Evolutionary conservation across 2,113 vertebrate species (phyloP).

Genomic region (Vidua chalybeata): DNA sequence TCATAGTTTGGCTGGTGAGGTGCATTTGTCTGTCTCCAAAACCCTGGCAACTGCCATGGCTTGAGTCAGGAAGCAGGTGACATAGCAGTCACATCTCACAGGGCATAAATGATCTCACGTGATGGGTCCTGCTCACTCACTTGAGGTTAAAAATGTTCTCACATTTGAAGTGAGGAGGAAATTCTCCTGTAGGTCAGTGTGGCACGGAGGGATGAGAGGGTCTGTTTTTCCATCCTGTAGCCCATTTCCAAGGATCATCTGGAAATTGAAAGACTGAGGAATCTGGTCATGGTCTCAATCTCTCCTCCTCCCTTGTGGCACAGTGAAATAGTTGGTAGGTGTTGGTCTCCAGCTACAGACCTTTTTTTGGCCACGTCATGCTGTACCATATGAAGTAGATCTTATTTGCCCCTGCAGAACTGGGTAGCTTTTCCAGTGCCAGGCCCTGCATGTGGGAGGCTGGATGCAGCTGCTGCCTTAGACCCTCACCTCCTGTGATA

Average conservation of each 20-base stretch:
- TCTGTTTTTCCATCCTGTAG: background rate
- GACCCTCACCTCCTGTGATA: background rate
- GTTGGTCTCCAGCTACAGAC: background rate
- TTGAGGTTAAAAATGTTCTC: background rate
- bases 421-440: background rate
- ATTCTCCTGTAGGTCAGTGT: background rate
- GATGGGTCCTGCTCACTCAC: background rate
- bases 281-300: background rate
- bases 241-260: background rate
- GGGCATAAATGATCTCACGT: background rate
- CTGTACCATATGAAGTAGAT: background rate
- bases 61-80: background rate
- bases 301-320: background rate
- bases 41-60: background rate
- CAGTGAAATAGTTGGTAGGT: background rate
- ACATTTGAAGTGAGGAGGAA: background rate
- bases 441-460: background rate
- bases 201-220: background rate
- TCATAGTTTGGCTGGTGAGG: background rate
- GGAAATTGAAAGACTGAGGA: background rate
- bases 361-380: rapidly evolving
- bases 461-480: background rate
- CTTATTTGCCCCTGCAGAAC: background rate
- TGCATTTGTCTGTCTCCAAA: background rate
- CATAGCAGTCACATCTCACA: background rate